Percentiles rank a stretch among this genome's conserved stretches.
These are phyloP conservation scores for Mystacides longicornis DNA, from an alignment of 2,888 invertebrate genomes.

Conservation along the genomic window DNA sequence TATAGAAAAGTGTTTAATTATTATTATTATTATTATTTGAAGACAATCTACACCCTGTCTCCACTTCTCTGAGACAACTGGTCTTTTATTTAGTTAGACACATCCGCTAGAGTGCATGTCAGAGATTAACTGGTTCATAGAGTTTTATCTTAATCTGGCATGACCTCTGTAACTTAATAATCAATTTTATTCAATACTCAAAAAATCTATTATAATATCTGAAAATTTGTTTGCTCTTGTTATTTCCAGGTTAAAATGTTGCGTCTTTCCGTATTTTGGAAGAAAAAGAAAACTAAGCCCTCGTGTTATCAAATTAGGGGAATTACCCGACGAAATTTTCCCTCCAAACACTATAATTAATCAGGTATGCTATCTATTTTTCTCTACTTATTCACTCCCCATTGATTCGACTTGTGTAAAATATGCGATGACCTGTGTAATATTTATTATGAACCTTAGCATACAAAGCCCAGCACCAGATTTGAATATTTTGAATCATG, in stretches of 20 bases:
- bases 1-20: too few relatives aligned
- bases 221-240: neutral
- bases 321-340: conserved; percentile 72
- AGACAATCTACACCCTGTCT: too few relatives aligned
- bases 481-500: neutral
- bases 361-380: conserved; percentile 45
- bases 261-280: conserved; percentile 65
- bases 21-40: too few relatives aligned
- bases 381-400: neutral
- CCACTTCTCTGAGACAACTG: too few relatives aligned
- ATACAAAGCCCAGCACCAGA: neutral
- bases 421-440: too few relatives aligned
- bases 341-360: conserved; percentile 95
- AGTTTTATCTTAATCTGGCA: too few relatives aligned
- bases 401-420: too few relatives aligned
- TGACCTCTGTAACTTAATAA: too few relatives aligned
- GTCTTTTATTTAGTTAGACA: too few relatives aligned
- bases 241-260: conserved; percentile 62
- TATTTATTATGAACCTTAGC: neutral
- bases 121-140: too few relatives aligned
- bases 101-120: too few relatives aligned
- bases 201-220: neutral
- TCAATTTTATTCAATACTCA: too few relatives aligned
- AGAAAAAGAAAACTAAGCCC: conserved; percentile 67
- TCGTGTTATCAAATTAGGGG: conserved; percentile 71